Percentiles rank a stretch among this genome's conserved stretches.
Conservation (phyloP, 64 coral and sea anemone species). For the Actinia equina region DNA sequence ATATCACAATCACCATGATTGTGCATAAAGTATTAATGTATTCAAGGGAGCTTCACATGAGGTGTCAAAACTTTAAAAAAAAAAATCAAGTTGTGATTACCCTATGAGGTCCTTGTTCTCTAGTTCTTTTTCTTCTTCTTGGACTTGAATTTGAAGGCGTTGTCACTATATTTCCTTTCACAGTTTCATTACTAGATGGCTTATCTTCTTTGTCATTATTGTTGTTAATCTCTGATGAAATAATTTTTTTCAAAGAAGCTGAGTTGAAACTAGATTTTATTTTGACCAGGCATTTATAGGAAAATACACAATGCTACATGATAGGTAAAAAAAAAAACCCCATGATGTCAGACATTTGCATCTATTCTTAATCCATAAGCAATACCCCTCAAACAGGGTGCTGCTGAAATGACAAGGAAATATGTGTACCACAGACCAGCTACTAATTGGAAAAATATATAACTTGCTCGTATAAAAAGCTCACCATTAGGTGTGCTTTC, state of each 20-base stretch:
- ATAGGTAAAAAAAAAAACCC: no score
- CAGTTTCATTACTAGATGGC: background rate
- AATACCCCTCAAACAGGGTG: no score
- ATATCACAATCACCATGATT: no score
- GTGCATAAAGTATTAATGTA: no score
- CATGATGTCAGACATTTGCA: no score
- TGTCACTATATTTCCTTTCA: background rate
- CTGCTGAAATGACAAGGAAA: background rate
- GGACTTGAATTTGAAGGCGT: background rate
- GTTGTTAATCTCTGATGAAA: constrained; percentile 16
- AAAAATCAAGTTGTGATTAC: background rate
- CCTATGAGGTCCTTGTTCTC: background rate
- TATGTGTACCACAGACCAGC: background rate
- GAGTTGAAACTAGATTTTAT: background rate
- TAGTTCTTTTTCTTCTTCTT: background rate
- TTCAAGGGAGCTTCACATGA: no score
- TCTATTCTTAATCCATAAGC: no score
- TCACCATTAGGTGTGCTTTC: constrained; percentile 17
- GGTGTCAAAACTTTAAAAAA: no score
- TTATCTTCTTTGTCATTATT: background rate
- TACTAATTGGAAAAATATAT: background rate
- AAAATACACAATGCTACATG: no score
- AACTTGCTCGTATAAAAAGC: background rate
- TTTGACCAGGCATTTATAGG: no score
- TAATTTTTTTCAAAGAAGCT: background rate